These are phyloP conservation scores for Melipona quadrifasciata DNA, from an alignment of 1,140 invertebrate genomes.

Conservation along the genomic window DNA sequence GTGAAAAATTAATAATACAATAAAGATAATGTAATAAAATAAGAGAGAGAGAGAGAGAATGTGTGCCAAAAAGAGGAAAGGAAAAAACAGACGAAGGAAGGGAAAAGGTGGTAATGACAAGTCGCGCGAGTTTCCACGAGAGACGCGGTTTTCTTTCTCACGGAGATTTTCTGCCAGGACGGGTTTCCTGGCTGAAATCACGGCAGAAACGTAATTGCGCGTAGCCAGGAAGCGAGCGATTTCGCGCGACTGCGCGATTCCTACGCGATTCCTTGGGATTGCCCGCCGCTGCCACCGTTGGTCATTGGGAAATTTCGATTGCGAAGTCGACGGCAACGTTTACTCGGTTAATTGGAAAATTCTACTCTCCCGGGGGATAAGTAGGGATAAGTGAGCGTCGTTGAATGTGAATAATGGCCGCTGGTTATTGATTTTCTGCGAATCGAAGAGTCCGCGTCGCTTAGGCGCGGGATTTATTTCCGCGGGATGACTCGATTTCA, in stretches of 20 bases:
- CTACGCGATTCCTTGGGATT: neutral
- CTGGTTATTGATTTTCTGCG: neutral
- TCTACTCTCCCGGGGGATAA: neutral
- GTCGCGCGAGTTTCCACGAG: neutral
- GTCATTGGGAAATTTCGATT: conserved; percentile 2
- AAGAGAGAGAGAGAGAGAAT: neutral
- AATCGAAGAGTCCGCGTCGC: neutral
- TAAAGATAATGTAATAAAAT: no score
- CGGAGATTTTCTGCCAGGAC: neutral
- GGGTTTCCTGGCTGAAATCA: neutral
- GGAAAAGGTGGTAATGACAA: no score
- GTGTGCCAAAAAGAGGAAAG: neutral
- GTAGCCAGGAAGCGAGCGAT: conserved; percentile 20
- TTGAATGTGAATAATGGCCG: neutral
- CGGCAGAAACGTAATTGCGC: conserved; percentile 12
- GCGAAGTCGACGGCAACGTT: neutral
- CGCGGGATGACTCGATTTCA: neutral
- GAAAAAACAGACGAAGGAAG: no score
- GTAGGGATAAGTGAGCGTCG: neutral
- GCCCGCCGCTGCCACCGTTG: neutral
- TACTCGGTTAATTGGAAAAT: neutral
- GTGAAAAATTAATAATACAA: no score
- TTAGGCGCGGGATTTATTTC: neutral
- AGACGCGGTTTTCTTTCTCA: conserved; percentile 23
- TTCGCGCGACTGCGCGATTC: neutral